Conservation (phyloP, 2,888 invertebrate genomes). For the Trachelus troglodyta region DNA sequence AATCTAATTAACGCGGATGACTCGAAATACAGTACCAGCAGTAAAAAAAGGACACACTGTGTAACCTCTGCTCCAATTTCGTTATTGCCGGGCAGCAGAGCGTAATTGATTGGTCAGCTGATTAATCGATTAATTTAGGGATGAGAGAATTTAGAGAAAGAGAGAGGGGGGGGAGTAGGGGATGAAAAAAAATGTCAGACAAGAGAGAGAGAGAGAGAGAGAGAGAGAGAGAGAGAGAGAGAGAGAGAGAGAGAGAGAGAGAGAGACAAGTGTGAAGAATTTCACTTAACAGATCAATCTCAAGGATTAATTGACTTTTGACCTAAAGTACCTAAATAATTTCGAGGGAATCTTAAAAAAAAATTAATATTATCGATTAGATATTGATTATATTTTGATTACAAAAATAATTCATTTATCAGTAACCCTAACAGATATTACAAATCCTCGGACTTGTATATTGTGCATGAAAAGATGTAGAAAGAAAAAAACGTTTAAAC, state of each 20-base stretch:
- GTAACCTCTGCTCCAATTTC: neutral
- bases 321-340: neutral
- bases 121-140: slow-evolving; percentile 27
- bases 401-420: neutral
- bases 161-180: neutral
- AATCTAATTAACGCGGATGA: slow-evolving; percentile 27
- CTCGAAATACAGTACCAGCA: slow-evolving; percentile 42
- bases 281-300: neutral
- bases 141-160: slow-evolving; percentile 16
- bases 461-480: neutral
- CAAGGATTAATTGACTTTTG: neutral
- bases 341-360: neutral
- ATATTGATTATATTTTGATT: neutral
- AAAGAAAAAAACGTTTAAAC: neutral
- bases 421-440: neutral
- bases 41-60: slow-evolving; percentile 32
- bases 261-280: neutral
- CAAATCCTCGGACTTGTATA: neutral
- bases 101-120: neutral
- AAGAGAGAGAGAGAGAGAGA: slow-evolving; percentile 6
- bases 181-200: neutral
- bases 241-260: neutral
- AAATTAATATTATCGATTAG: neutral
- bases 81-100: neutral
- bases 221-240: slow-evolving; percentile 9